These are phyloP conservation scores for Drosophila hydei DNA, from an alignment of 1,140 invertebrate genomes.

Conservation along the genomic window DNA sequence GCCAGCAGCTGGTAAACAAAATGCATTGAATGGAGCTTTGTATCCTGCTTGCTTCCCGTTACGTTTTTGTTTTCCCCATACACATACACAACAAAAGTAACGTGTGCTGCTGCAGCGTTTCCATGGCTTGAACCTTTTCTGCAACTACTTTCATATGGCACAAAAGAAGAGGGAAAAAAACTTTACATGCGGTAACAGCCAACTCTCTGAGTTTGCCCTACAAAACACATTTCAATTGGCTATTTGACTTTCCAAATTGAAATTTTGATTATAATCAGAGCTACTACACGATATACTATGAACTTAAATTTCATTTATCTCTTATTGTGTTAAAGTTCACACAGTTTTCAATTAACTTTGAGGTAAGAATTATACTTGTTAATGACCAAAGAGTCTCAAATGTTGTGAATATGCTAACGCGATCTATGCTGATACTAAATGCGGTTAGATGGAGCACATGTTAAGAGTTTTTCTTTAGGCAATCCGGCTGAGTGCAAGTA, in stretches of 20 bases:
- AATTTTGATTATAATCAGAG: neutral
- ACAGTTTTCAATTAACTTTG: too few relatives aligned
- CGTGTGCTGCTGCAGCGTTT: neutral
- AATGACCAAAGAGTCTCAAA: too few relatives aligned
- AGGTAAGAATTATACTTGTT: too few relatives aligned
- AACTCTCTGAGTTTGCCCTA: neutral
- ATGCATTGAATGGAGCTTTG: constrained; percentile 52
- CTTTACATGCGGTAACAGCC: neutral
- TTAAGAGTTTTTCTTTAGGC: too few relatives aligned
- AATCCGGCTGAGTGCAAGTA: too few relatives aligned
- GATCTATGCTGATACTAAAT: too few relatives aligned
- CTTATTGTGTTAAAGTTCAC: too few relatives aligned
- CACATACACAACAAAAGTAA: constrained; percentile 8
- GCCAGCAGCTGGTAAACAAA: constrained; percentile 73
- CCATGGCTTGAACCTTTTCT: constrained; percentile 1
- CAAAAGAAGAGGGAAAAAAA: neutral
- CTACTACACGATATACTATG: neutral
- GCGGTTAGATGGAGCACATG: too few relatives aligned
- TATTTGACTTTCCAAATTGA: neutral
- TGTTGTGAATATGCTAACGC: too few relatives aligned
- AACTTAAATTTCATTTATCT: too few relatives aligned
- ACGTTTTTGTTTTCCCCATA: neutral
- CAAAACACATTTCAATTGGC: neutral
- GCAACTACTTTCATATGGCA: neutral
- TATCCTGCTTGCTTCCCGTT: constrained; percentile 33